These are phyloP conservation scores for Agrotis segetum DNA, from an alignment of 2,888 invertebrate genomes.

Conservation along the genomic window DNA sequence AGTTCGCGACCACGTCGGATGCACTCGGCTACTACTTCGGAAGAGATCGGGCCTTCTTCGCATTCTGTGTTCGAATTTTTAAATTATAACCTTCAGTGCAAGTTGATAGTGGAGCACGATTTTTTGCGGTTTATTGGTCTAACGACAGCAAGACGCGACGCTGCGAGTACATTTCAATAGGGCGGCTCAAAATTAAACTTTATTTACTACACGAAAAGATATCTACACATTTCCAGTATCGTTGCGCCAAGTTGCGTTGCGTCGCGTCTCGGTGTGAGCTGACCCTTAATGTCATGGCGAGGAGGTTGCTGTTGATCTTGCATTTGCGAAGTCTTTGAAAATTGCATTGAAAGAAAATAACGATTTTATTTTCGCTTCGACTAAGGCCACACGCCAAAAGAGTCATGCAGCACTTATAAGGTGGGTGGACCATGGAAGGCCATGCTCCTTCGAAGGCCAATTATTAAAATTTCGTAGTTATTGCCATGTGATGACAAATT, in stretches of 20 bases:
- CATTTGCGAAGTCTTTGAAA: not conserved
- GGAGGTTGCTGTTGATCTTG: not conserved
- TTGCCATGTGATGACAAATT: too few relatives aligned
- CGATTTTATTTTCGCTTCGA: not conserved
- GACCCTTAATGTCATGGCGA: not conserved
- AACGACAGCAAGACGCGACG: too few relatives aligned
- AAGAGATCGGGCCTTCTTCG: conserved; percentile 89
- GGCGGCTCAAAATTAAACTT: too few relatives aligned
- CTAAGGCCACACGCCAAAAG: not conserved
- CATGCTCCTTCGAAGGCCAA: too few relatives aligned
- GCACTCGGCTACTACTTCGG: conserved; percentile 90
- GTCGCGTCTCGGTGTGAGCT: conserved; percentile 36
- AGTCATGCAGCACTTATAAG: not conserved
- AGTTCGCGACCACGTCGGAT: conserved; percentile 82
- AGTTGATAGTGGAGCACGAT: not conserved
- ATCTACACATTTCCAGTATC: too few relatives aligned
- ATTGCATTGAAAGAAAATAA: not conserved
- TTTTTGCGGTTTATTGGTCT: not conserved
- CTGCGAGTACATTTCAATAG: too few relatives aligned
- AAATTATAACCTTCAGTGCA: not conserved
- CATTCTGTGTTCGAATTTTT: conserved; percentile 63
- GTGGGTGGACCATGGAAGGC: too few relatives aligned
- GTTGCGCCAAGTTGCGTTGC: conserved; percentile 8
- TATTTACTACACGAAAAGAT: too few relatives aligned
- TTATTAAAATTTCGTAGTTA: too few relatives aligned